Percentiles rank a stretch among this genome's conserved stretches.
Conservation (phyloP, 2,113 vertebrate genomes). For the Datnioides undecimradiatus region DNA sequence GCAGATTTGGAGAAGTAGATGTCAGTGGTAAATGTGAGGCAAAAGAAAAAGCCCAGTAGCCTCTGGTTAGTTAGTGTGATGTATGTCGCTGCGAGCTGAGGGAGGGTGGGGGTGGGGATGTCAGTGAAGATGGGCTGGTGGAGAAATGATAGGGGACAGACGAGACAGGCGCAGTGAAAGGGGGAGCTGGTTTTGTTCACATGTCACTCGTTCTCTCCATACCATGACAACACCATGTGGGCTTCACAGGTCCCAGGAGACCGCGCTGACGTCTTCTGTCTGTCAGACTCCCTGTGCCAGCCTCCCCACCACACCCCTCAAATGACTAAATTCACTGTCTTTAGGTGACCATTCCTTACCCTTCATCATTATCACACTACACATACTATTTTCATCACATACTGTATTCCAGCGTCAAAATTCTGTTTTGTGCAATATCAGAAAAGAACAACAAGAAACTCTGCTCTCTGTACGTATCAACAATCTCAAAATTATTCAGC, state of each 20-base stretch:
- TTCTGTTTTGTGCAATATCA: no score
- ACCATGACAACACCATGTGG: slow-evolving; percentile 82
- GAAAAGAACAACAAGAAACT: no score
- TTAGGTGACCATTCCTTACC: slow-evolving; percentile 13
- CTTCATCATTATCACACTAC: background rate
- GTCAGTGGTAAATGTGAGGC: slow-evolving; percentile 57
- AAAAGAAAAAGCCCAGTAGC: slow-evolving; percentile 49
- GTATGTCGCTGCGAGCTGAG: slow-evolving; percentile 60
- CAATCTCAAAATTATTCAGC: background rate
- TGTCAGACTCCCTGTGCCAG: slow-evolving; percentile 43
- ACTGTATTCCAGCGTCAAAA: no score
- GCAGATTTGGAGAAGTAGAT: slow-evolving; percentile 36
- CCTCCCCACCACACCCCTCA: slow-evolving; percentile 6
- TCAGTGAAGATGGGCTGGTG: slow-evolving; percentile 67
- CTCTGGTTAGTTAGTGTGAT: slow-evolving; percentile 76
- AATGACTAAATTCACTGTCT: slow-evolving; percentile 50
- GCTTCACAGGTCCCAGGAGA: slow-evolving; percentile 71
- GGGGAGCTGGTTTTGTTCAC: slow-evolving; percentile 71
- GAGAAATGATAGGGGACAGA: slow-evolving; percentile 73
- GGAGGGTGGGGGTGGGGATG: background rate
- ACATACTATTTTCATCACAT: background rate
- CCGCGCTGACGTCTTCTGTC: slow-evolving; percentile 66
- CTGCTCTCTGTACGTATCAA: no score
- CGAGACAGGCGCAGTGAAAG: slow-evolving; percentile 66
- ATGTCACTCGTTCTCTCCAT: slow-evolving; percentile 73